Conservation (phyloP, 2,888 invertebrate species). For the Pedicia rivosa region DNA sequence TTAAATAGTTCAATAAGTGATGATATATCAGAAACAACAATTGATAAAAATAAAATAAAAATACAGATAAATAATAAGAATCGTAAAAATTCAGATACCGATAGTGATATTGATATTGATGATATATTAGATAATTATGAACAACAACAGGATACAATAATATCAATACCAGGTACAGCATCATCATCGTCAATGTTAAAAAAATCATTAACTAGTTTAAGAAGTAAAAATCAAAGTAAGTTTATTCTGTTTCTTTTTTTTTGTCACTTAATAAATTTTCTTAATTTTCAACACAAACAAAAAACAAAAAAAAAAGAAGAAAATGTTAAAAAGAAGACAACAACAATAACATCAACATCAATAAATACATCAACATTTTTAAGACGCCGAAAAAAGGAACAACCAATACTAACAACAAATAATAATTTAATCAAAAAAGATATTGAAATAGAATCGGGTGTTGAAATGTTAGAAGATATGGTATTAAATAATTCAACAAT, state of each 20-base stretch:
- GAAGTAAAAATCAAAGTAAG: too few species aligned
- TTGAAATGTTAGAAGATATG: slow-evolving; percentile 30
- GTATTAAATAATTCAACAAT: slow-evolving; percentile 11
- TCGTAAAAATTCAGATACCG: slow-evolving; percentile 14
- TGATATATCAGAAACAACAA: slow-evolving; percentile 16
- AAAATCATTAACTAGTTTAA: too few species aligned
- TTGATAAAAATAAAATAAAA: neutral
- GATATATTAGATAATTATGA: too few species aligned
- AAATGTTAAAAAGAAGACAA: neutral
- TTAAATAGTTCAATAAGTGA: slow-evolving; percentile 22
- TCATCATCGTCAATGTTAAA: slow-evolving; percentile 14
- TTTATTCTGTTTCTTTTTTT: too few species aligned
- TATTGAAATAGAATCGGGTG: slow-evolving; percentile 27
- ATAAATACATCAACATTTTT: slow-evolving; percentile 15
- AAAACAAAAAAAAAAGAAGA: neutral
- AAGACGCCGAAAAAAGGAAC: slow-evolving; percentile 18
- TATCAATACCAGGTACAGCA: slow-evolving; percentile 20
- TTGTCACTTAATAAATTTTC: too few species aligned
- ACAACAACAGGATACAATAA: slow-evolving; percentile 11
- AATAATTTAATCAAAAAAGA: too few species aligned
- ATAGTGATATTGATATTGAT: slow-evolving; percentile 24
- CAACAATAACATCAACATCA: neutral
- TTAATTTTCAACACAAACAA: too few species aligned
- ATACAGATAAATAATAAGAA: neutral
- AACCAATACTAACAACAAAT: slow-evolving; percentile 7